Conservation (phyloP, 2,888 invertebrate species). For the Drosophila robusta region DNA sequence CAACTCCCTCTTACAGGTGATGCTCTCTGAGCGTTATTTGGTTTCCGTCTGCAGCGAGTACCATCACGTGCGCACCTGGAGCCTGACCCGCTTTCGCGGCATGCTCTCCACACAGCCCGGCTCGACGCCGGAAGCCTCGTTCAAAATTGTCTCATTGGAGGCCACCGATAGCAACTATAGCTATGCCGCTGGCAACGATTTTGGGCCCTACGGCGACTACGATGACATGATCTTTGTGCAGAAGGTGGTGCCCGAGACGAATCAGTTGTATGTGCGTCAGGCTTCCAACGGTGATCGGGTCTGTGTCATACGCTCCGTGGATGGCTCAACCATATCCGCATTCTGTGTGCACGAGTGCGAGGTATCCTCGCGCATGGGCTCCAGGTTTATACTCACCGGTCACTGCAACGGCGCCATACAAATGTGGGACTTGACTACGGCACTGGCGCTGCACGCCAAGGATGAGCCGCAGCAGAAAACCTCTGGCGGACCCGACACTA, state of each 20-base stretch:
- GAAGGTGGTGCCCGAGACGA: constrained; percentile 98
- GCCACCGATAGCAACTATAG: constrained; percentile 89
- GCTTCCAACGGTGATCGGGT: constrained; percentile 98
- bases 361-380: constrained; percentile 96
- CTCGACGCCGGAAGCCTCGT: constrained; percentile 98
- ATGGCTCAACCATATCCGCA: constrained; percentile 96
- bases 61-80: constrained; percentile 99
- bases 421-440: constrained; percentile 99
- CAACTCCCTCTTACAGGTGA: constrained; percentile 87
- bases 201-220: constrained; percentile 98
- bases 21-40: constrained; percentile 96
- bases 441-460: constrained; percentile 91
- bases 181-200: constrained; percentile 88
- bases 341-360: constrained; percentile 99
- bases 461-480: constrained; percentile 90
- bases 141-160: constrained; percentile 89
- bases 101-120: constrained; percentile 99
- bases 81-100: constrained; percentile 97
- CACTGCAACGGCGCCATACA: constrained; percentile 97
- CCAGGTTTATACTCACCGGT: constrained; percentile 95
- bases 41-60: constrained; percentile 99
- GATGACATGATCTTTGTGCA: constrained; percentile 98
- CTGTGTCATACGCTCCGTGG: constrained; percentile 97
- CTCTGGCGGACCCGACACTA: constrained; percentile 94
- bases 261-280: constrained; percentile 96